Conservation (phyloP, 2,113 vertebrate species). For the Turnix velox region DNA sequence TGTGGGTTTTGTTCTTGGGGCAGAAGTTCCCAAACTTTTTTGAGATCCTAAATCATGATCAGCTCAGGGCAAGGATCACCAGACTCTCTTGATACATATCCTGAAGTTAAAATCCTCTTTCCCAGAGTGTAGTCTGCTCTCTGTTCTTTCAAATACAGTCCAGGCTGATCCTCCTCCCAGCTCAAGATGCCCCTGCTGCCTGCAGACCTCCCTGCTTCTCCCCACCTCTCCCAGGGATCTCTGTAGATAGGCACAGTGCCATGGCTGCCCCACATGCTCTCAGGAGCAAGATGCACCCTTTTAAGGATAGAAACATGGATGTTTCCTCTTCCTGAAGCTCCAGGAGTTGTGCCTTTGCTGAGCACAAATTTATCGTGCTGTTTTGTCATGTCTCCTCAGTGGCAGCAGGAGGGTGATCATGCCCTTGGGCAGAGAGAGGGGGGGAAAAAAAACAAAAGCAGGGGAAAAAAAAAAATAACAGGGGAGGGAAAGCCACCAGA, state of each 20-base stretch:
- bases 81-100: not conserved
- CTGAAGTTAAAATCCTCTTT: not conserved
- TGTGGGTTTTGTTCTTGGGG: not conserved
- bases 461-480: not conserved
- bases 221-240: not conserved
- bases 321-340: not conserved
- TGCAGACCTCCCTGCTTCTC: not conserved
- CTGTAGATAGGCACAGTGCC: rapidly evolving
- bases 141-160: not conserved
- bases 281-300: rapidly evolving
- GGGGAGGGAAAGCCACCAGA: not conserved
- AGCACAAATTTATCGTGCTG: not conserved
- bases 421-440: not conserved
- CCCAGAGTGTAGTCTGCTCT: not conserved
- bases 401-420: not conserved
- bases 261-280: not conserved
- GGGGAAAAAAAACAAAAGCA: not conserved
- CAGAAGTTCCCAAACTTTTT: not conserved
- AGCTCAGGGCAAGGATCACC: not conserved
- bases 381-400: not conserved
- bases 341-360: not conserved
- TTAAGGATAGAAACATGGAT: not conserved
- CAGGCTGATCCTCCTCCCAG: not conserved
- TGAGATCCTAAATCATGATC: not conserved
- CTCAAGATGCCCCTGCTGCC: not conserved